Conservation (phyloP, 2,888 invertebrate species). For the Trachelus troglodyta region DNA sequence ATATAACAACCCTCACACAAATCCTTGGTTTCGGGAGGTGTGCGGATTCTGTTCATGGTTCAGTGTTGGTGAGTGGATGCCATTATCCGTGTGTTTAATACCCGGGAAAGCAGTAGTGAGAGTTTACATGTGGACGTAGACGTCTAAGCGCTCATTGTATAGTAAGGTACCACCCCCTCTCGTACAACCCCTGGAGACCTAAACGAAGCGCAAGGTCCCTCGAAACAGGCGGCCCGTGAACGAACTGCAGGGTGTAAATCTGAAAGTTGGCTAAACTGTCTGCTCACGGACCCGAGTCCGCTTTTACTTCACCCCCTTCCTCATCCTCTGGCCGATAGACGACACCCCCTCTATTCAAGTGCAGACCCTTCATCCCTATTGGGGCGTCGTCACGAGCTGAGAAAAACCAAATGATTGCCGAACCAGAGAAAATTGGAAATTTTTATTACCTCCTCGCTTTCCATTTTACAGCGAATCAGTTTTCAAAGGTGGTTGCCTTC, state of each 20-base stretch:
- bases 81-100: background rate
- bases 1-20: conserved; percentile 19
- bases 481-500: conserved; percentile 19
- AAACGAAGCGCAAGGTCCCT: conserved; percentile 35
- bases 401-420: background rate
- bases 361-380: conserved; percentile 14
- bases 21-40: conserved; percentile 33
- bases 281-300: conserved; percentile 31
- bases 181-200: conserved; percentile 18
- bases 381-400: background rate
- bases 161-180: conserved; percentile 1
- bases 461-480: conserved; percentile 44
- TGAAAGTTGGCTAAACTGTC: conserved; percentile 61
- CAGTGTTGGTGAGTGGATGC: background rate
- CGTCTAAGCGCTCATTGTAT: conserved; percentile 14
- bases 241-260: conserved; percentile 58
- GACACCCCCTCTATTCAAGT: conserved; percentile 26
- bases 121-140: background rate
- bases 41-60: background rate
- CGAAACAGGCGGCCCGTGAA: conserved; percentile 53
- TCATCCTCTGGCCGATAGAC: conserved; percentile 23
- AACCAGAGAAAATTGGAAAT: conserved; percentile 42
- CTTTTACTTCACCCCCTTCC: conserved; percentile 39
- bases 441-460: conserved; percentile 47
- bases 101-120: background rate